These are phyloP conservation scores for Motacilla tschutschensis DNA, from an alignment of 2,113 vertebrate genomes.

Conservation along the genomic window DNA sequence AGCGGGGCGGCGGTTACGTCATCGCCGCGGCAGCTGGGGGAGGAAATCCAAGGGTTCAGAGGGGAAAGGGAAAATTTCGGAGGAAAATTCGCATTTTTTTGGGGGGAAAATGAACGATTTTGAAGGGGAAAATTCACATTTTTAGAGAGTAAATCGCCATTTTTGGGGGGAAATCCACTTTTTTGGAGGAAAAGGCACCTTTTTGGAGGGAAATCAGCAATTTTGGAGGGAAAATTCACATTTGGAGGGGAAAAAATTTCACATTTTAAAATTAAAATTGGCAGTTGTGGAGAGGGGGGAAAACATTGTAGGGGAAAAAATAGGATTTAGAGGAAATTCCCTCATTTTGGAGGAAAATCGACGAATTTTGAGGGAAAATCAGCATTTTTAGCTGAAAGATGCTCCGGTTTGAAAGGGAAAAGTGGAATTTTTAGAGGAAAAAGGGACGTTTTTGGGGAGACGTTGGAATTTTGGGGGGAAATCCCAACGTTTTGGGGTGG, in stretches of 20 bases:
- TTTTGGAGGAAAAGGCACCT: fast-evolving
- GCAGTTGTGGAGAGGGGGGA: fast-evolving
- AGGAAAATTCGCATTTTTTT: not conserved
- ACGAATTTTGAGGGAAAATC: not conserved
- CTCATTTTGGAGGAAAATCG: too few relatives aligned
- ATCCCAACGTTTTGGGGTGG: too few relatives aligned
- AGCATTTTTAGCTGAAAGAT: not conserved
- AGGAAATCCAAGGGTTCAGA: not conserved
- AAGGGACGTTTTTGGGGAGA: not conserved
- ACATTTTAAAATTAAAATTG: not conserved
- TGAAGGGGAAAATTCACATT: fast-evolving
- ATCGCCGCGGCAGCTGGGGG: fast-evolving
- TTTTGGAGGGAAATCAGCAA: fast-evolving
- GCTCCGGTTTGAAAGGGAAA: fast-evolving
- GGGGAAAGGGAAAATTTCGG: fast-evolving
- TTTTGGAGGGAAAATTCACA: too few relatives aligned
- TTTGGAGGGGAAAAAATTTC: not conserved
- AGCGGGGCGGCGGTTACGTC: not conserved
- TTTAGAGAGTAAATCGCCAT: not conserved
- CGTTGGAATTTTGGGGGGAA: too few relatives aligned
- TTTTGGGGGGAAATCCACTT: fast-evolving
- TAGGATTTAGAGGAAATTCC: not conserved
- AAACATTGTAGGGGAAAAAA: too few relatives aligned
- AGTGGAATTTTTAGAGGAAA: not conserved
- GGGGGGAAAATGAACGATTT: fast-evolving